These are phyloP conservation scores for Erithacus rubecula DNA, from an alignment of 2,797 vertebrate genomes.

Conservation along the genomic window DNA sequence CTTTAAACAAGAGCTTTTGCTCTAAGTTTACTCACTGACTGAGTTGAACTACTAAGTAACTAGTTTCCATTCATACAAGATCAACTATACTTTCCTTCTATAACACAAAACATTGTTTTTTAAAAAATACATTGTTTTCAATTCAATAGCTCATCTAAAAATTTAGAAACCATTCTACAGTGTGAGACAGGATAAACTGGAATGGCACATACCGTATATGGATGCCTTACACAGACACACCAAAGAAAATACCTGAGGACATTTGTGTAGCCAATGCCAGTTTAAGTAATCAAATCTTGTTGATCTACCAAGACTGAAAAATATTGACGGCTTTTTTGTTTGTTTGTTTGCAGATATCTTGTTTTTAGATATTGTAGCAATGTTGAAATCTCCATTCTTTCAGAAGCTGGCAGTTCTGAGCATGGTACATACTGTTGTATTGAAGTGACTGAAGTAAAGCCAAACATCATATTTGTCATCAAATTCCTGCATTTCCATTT, in stretches of 20 bases:
- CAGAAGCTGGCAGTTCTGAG: background rate
- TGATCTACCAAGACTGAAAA: background rate
- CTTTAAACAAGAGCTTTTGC: background rate
- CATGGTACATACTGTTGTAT: background rate
- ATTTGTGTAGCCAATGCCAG: background rate
- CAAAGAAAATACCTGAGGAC: constrained; percentile 8
- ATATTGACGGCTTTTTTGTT: background rate
- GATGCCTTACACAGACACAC: background rate
- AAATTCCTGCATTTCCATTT: constrained; percentile 13
- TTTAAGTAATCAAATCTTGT: constrained; percentile 8
- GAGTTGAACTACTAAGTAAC: background rate
- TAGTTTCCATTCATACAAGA: background rate
- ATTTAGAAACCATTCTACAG: background rate
- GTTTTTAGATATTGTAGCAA: background rate
- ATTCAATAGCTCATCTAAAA: background rate
- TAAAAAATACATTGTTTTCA: constrained; percentile 1
- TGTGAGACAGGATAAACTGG: background rate
- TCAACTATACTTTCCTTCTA: background rate
- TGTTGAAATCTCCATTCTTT: background rate
- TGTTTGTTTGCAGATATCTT: background rate
- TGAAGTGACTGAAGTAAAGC: constrained; percentile 22
- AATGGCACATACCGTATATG: background rate
- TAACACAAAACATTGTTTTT: background rate
- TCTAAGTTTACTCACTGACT: background rate
- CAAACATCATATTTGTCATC: constrained; percentile 2